Evolutionary conservation across 2,113 vertebrate species (phyloP).

Genomic region (Myotis davidii): DNA sequence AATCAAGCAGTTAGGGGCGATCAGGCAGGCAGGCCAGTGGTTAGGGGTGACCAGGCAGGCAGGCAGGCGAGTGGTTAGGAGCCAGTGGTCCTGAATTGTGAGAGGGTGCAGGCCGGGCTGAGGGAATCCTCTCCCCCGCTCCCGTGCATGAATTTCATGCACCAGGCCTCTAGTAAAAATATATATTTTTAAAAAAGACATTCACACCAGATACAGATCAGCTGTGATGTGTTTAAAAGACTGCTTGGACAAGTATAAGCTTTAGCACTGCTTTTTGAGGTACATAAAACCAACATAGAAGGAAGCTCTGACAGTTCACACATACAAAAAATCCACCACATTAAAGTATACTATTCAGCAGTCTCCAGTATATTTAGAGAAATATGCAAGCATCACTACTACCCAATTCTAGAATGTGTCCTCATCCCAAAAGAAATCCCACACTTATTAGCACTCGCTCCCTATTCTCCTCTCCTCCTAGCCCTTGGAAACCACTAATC

Average conservation of each 20-base stretch:
- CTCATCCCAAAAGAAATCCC: neutral
- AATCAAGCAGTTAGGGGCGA: too few species aligned
- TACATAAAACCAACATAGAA: neutral
- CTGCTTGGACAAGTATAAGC: neutral
- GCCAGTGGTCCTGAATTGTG: too few species aligned
- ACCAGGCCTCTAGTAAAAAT: too few species aligned
- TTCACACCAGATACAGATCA: neutral
- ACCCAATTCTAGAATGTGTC: neutral
- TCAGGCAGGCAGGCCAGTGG: too few species aligned
- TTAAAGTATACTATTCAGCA: neutral
- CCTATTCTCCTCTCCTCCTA: neutral
- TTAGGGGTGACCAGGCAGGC: too few species aligned
- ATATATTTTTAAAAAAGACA: neutral
- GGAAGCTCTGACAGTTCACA: neutral
- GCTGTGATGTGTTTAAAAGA: neutral
- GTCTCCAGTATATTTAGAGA: neutral
- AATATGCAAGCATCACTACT: neutral
- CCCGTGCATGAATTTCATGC: too few species aligned
- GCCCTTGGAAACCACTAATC: neutral
- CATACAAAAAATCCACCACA: neutral
- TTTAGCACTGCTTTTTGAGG: neutral
- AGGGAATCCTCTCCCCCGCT: too few species aligned
- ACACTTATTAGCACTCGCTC: neutral
- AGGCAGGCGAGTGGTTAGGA: too few species aligned
- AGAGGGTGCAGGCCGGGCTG: too few species aligned